These are phyloP conservation scores for Aradus depressus DNA, from an alignment of 2,888 invertebrate species.

Conservation along the genomic window DNA sequence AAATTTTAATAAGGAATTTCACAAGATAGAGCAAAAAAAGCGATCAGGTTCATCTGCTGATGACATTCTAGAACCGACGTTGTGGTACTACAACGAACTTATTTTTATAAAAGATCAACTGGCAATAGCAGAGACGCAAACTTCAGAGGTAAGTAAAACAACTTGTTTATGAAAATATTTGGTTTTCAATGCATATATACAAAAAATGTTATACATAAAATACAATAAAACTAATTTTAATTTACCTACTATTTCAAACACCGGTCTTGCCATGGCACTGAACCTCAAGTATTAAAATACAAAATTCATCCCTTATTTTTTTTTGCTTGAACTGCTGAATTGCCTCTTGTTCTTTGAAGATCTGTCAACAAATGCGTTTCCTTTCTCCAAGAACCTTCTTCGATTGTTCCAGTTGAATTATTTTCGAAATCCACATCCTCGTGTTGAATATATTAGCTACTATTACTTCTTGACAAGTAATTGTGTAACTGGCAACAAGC, in stretches of 20 bases:
- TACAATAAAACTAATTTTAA: too few relatives aligned
- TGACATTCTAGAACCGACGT: conserved; percentile 10
- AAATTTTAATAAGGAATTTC: conserved; percentile 10
- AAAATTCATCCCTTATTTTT: conserved; percentile 12
- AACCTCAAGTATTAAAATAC: too few relatives aligned
- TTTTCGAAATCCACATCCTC: conserved; percentile 6
- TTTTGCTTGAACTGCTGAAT: conserved; percentile 9
- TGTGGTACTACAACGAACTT: conserved; percentile 12
- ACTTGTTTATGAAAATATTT: too few relatives aligned
- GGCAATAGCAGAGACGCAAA: conserved; percentile 6
- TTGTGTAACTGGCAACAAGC: conserved; percentile 18
- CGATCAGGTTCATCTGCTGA: conserved; percentile 6
- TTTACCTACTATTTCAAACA: too few relatives aligned
- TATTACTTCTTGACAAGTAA: conserved; percentile 10
- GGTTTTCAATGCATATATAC: too few relatives aligned
- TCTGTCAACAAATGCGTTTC: conserved; percentile 3
- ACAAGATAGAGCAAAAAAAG: conserved; percentile 8
- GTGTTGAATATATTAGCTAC: conserved; percentile 5
- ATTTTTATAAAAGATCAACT: conserved; percentile 14
- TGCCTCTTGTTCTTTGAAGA: conserved; percentile 14
- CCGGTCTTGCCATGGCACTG: too few relatives aligned
- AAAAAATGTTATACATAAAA: too few relatives aligned
- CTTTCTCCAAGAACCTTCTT: conserved; percentile 7
- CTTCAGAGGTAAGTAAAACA: conserved; percentile 10
- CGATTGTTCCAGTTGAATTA: neutral